Evolutionary conservation across 2,888 invertebrate species (phyloP), one percentile per base, ranked within the genome.

Genomic region (Nymphalis c-album): DNA sequence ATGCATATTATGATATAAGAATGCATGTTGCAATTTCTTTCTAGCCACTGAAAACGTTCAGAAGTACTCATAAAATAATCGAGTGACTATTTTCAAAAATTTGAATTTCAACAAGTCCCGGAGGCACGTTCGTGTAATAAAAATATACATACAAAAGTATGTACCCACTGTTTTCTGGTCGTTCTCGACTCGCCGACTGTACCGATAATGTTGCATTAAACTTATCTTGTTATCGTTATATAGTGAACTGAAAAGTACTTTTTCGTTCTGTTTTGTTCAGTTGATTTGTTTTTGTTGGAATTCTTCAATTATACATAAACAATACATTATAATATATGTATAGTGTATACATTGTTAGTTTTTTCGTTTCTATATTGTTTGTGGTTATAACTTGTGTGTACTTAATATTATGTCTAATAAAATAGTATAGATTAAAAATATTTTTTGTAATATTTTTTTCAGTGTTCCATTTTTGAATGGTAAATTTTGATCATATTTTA

Each of bases 111-210:
- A 64, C 57, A 48, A 63, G 63, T 59, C 68, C 63, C 61, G 47
- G 35, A 63, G 62, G 64, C 68, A 73, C 76, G 76, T 75, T 70
- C 61, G 16, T 6, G 72, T 74, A 67, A 78, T 79, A 80, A 80
- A 77, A 77, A 76, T 74, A 73, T 69, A 71, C 73, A 72, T 69
- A 71, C 72, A 73, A 74, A 66, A 64, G 71, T 69, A 69, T 62
- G 64, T 69, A 60, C 26, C 26, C 26, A 31, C 58, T 57, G 74
- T 72, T 73, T 67, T 66, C 73, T 60, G 67, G 68, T 67, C 76
- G 76, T 78, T 76, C 68, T 55, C 72, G 68, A 74, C 69, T 77
- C 74, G 62, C 70, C 71, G 72, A 74, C 72, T 73, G 70, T 74
- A 75, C 71, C 71, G 71, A 76, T 75, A 69, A 58, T 64, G 26